Conservation (phyloP, 2,888 invertebrate species). For the Conops quadrifasciatus region DNA sequence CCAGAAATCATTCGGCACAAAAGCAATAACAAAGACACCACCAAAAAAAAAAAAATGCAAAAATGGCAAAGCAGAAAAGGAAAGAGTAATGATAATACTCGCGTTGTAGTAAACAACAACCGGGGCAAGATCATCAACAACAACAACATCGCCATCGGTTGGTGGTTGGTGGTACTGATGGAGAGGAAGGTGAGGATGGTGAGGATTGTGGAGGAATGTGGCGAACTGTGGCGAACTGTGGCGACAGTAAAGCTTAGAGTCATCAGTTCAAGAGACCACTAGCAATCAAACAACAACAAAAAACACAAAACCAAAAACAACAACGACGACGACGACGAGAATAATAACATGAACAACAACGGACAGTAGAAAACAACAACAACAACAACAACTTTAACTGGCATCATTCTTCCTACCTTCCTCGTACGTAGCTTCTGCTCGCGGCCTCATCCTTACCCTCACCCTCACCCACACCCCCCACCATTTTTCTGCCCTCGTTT, state of each 20-base stretch:
- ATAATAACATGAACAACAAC: too few species aligned
- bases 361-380: background rate
- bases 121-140: background rate
- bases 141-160: background rate
- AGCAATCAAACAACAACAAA: too few species aligned
- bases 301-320: too few species aligned
- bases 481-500: background rate
- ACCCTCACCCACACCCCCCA: background rate
- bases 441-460: background rate
- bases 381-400: background rate
- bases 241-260: too few species aligned
- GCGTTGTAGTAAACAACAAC: slow-evolving; percentile 6
- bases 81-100: too few species aligned
- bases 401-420: background rate
- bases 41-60: slow-evolving; percentile 6
- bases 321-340: too few species aligned
- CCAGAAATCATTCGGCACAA: slow-evolving; percentile 12
- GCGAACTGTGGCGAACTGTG: too few species aligned
- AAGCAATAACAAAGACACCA: slow-evolving; percentile 6
- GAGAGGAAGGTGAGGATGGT: background rate
- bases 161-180: background rate
- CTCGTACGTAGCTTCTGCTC: background rate
- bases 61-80: slow-evolving; percentile 8
- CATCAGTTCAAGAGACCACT: too few species aligned
- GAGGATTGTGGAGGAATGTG: too few species aligned